phyloP scores from a whole-genome alignment of 2,888 invertebrate species.

The Acleris holmiana region DNA sequence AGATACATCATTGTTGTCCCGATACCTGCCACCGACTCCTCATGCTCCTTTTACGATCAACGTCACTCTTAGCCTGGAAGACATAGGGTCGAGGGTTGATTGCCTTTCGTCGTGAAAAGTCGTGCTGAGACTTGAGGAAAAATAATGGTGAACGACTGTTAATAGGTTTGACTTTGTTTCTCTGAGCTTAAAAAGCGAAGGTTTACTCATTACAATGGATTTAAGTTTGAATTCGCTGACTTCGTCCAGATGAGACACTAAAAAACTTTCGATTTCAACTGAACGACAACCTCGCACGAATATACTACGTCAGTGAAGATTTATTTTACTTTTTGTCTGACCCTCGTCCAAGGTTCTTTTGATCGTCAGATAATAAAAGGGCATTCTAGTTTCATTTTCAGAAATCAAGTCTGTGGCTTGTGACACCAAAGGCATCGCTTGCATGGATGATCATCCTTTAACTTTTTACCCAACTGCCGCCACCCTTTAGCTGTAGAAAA shows the following conservation, averaged over 20 bases:
- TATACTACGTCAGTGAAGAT: neutral
- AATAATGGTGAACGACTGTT: conserved; percentile 38
- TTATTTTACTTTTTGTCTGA: neutral
- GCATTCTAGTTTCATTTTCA: no score
- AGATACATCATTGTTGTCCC: conserved; percentile 73
- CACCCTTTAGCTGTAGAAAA: no score
- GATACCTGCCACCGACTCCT: conserved; percentile 66
- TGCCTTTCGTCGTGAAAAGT: conserved; percentile 22
- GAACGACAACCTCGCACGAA: neutral
- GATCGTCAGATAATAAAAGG: no score
- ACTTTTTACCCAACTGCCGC: no score
- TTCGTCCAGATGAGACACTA: conserved; percentile 23
- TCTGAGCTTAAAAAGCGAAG: conserved; percentile 29
- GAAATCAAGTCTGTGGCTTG: no score
- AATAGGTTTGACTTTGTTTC: conserved; percentile 37
- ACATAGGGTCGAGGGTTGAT: conserved; percentile 19
- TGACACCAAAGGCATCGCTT: no score
- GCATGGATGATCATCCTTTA: no score
- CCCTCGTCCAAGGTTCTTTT: no score
- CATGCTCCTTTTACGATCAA: conserved; percentile 38
- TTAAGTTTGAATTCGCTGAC: conserved; percentile 36
- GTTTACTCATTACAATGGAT: conserved; percentile 37
- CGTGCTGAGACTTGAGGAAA: conserved; percentile 37
- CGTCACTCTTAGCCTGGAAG: conserved; percentile 28
- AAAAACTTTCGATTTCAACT: conserved; percentile 6